A percentile compares a stretch with the other conserved stretches of the same genome.
phyloP scores from a whole-genome alignment of 2,888 invertebrate genomes.

The Gibbula magus region DNA sequence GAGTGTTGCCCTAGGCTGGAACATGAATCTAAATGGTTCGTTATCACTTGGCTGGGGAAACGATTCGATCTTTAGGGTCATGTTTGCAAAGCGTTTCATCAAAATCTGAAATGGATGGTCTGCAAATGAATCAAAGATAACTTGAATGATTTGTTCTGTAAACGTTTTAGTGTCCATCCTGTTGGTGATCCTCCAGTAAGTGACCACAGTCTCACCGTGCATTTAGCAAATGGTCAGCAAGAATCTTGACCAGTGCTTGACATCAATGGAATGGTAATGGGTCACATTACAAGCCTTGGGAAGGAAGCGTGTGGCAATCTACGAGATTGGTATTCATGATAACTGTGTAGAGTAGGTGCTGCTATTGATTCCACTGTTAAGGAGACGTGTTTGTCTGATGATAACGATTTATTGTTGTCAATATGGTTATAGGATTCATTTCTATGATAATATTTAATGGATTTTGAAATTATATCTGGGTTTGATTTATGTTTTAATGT shows the following conservation, averaged over 20 bases:
- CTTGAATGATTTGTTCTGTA: neutral
- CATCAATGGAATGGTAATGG: neutral
- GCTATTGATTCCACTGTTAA: too few species aligned
- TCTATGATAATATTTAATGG: too few species aligned
- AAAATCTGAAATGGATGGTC: neutral
- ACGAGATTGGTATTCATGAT: neutral
- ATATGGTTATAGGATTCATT: too few species aligned
- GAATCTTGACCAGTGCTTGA: neutral
- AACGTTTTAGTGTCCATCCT: neutral
- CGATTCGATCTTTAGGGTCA: constrained; percentile 3
- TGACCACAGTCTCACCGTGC: neutral
- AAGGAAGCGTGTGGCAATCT: neutral
- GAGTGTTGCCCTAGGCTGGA: neutral
- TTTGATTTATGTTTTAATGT: too few species aligned
- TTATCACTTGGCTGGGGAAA: neutral
- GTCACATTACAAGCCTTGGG: neutral
- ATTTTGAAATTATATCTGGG: too few species aligned
- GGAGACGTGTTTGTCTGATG: too few species aligned
- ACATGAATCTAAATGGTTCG: neutral
- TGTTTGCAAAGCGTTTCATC: constrained; percentile 1
- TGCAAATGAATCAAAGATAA: neutral
- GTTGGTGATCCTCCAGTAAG: neutral
- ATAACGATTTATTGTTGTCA: too few species aligned
- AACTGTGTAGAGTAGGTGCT: neutral
- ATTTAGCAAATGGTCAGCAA: neutral